Conservation (phyloP, 2,113 vertebrate genomes). For the Deroptyus accipitrinus region DNA sequence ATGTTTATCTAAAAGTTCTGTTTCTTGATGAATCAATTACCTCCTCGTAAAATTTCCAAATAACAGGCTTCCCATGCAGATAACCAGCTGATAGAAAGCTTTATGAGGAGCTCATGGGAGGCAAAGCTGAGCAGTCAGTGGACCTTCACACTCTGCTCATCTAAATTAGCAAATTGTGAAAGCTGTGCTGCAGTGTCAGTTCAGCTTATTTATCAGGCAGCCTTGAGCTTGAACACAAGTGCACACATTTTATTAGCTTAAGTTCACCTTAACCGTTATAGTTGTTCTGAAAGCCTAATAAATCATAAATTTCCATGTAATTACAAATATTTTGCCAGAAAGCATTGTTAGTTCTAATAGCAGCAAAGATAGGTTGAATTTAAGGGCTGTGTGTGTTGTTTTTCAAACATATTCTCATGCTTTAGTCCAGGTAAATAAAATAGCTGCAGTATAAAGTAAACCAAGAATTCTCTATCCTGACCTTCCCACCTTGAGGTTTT, state of each 20-base stretch:
- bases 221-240: not conserved
- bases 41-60: not conserved
- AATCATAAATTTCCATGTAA: not conserved
- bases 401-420: not conserved
- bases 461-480: conserved; percentile 13
- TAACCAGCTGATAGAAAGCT: not conserved
- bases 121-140: not conserved
- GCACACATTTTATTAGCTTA: not conserved
- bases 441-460: not conserved
- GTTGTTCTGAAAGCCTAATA: not conserved
- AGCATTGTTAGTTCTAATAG: not conserved
- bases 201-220: not conserved
- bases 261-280: not conserved
- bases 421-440: not conserved
- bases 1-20: not conserved
- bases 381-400: not conserved
- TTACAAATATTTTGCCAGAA: not conserved
- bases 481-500: not conserved
- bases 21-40: not conserved
- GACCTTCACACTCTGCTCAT: not conserved
- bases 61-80: not conserved
- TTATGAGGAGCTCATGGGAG: not conserved
- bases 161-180: not conserved
- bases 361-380: not conserved
- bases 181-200: not conserved